A percentile compares a stretch with the other conserved stretches of the same genome.
These are phyloP conservation scores for Tipula lateralis DNA, from an alignment of 2,888 invertebrate genomes.

Conservation along the genomic window DNA sequence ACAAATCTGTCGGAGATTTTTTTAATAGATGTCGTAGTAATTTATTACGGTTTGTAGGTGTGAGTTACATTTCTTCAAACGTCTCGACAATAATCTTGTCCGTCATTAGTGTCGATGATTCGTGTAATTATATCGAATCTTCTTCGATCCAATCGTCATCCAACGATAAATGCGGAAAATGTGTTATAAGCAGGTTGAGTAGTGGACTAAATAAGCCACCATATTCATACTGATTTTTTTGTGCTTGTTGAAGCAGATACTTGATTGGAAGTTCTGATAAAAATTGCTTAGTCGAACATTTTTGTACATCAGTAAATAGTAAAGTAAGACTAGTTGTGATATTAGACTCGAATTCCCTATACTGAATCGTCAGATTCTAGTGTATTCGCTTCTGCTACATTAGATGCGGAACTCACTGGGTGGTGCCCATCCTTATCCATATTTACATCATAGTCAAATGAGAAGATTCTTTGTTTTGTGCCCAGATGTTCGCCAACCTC, in stretches of 20 bases:
- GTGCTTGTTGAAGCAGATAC: conserved; percentile 86
- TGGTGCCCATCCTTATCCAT: conserved; percentile 20
- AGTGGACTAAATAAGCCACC: conserved; percentile 87
- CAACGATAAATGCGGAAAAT: conserved; percentile 91
- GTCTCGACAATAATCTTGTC: conserved; percentile 60
- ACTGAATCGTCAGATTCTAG: conserved; percentile 51
- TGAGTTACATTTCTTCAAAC: conserved; percentile 63
- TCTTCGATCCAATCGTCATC: conserved; percentile 92
- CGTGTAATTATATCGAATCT: conserved; percentile 35
- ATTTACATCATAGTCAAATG: conserved; percentile 34
- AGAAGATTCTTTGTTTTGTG: conserved; percentile 47
- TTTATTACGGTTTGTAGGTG: conserved; percentile 74
- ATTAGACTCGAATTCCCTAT: conserved; percentile 60
- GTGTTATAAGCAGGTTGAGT: conserved; percentile 79
- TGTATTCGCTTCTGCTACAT: conserved; percentile 35
- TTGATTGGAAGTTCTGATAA: conserved; percentile 89
- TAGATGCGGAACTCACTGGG: not conserved
- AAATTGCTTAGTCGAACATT: conserved; percentile 77
- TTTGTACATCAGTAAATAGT: conserved; percentile 88
- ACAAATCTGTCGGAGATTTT: conserved; percentile 77
- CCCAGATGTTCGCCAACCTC: conserved; percentile 76
- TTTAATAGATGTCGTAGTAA: conserved; percentile 71
- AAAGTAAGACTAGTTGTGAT: conserved; percentile 82
- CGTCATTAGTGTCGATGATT: conserved; percentile 49
- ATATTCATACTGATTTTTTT: conserved; percentile 85